Conservation (phyloP, 2,113 vertebrate species). For the Capreolus pygargus region DNA sequence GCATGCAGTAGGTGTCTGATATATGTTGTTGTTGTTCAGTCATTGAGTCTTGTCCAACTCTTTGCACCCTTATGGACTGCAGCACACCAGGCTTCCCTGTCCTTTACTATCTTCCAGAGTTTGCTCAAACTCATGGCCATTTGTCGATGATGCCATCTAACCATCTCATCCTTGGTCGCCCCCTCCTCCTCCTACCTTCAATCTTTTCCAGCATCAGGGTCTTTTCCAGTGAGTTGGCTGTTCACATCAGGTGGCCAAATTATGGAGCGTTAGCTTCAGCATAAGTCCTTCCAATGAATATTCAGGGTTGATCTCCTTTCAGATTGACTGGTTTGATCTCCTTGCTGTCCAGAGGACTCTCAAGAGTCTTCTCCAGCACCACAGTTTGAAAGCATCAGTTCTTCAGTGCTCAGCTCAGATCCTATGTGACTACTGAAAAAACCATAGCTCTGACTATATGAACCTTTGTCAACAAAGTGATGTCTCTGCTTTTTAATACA, state of each 20-base stretch:
- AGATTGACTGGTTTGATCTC: background rate
- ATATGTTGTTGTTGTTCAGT: background rate
- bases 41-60: background rate
- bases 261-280: background rate
- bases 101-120: background rate
- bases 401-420: background rate
- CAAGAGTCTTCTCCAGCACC: background rate
- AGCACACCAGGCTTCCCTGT: background rate
- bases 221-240: background rate
- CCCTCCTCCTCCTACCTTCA: background rate
- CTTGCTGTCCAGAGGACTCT: background rate
- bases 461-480: background rate
- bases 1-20: background rate
- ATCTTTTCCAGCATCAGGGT: background rate
- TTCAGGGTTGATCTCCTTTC: background rate
- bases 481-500: background rate
- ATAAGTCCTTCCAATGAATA: background rate
- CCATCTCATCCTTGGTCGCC: background rate
- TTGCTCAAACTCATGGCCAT: background rate
- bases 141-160: background rate
- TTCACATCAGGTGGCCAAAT: background rate
- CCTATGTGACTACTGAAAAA: background rate
- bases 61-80: background rate
- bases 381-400: background rate
- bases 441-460: fast-evolving